Conservation (phyloP, 1,140 invertebrate genomes). For the Aricia agestis region DNA sequence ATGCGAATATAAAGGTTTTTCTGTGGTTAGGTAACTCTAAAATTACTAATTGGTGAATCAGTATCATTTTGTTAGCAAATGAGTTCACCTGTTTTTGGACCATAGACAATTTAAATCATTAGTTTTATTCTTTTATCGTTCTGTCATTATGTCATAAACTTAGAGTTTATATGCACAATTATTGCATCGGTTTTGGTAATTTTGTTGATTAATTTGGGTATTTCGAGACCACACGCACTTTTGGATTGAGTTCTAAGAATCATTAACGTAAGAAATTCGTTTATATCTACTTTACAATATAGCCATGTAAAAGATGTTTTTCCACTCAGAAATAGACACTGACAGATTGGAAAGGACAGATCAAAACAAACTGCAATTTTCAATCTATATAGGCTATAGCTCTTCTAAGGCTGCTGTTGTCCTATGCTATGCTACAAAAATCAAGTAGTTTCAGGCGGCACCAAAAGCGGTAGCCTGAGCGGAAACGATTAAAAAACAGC, state of each 20-base stretch:
- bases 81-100: conserved; percentile 1
- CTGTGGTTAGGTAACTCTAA: no score
- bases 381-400: no score
- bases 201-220: not conserved
- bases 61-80: not conserved
- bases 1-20: no score
- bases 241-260: not conserved
- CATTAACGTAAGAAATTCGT: no score
- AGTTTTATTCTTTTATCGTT: conserved; percentile 5
- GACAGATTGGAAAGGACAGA: no score
- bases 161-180: not conserved
- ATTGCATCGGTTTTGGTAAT: not conserved
- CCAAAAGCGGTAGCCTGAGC: not conserved
- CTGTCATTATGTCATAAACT: not conserved
- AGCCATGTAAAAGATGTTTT: no score
- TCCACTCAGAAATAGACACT: no score
- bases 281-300: no score
- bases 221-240: not conserved
- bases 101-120: conserved; percentile 11
- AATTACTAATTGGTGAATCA: not conserved
- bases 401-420: no score
- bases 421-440: no score
- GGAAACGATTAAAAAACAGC: not conserved
- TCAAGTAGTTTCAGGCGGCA: not conserved
- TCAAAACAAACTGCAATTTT: no score